Base-by-base conservation (phyloP, 2,113 vertebrate genomes). In the Rhagologus leucostigma region DNA sequence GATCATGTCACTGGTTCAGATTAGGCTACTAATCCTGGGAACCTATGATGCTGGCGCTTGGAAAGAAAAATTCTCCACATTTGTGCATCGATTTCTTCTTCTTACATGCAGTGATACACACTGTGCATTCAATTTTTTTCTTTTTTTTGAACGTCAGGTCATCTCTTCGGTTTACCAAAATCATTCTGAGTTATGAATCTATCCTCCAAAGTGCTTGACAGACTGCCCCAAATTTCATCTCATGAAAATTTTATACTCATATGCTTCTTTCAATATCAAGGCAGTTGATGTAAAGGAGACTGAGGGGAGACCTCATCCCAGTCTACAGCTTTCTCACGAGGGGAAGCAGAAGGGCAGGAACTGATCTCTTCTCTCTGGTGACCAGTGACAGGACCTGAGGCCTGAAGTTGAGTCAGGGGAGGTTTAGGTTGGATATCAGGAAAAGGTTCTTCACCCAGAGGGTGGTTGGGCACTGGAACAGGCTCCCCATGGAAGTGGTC, bases 341-440 rank as follows among this genome's bases (percentile, higher is more conserved):
- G 17, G 18, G 37, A 60, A 68, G 63, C 16, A 37, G 46, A 76
- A 21, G 14, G 17, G 18, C 37, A 44, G 27, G 22, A 4, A 44
- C 17, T 33, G 46, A 19, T 41, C 35, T 57, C 24, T 57, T 42
- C 26, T 12, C 32, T 33, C 37, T 27, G 32, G 53, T 52, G 71
- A 44, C 20, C 37, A 35, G 62, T 35, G 26, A 32, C 26, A 59
- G 44, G 17, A 68, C 9, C 22, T 0, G 0, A 60, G 1, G 18
- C 9, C 14, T 44, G 63, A 59, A 68, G 22, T 5, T 68, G 22
- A 11, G 9, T 33, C 32, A 37, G 13, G 30, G 46, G 9, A 44
- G 22, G 2, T 60, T 77, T 60, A 52, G 22, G 37, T 0, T 37
- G 55, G 37, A 23, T 52, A 39, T 49, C 39, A 77, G 39, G 18